Conservation (phyloP, 1,140 invertebrate species). For the Notospermus geniculatus region DNA sequence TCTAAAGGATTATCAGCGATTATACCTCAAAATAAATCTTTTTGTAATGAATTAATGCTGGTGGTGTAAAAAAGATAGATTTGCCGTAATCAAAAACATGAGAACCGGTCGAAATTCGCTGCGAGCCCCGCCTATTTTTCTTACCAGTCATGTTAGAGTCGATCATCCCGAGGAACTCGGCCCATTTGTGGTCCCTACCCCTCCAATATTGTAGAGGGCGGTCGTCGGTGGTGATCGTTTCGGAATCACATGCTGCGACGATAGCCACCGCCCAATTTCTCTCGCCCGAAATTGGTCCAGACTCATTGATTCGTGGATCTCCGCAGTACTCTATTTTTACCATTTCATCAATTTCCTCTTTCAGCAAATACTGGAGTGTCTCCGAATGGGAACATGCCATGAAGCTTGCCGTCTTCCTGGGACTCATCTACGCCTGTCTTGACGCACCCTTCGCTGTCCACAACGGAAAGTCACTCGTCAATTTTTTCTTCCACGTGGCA, state of each 20-base stretch:
- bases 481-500: constrained; percentile 33
- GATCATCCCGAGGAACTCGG: no score
- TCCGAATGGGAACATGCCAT: constrained; percentile 35
- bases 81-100: no score
- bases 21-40: no score
- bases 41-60: no score
- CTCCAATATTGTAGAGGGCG: no score
- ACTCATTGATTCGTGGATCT: neutral
- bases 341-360: constrained; percentile 16
- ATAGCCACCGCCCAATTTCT: no score
- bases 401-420: constrained; percentile 30
- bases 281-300: neutral
- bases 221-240: no score
- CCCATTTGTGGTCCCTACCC: constrained; percentile 1
- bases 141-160: no score
- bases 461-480: constrained; percentile 28
- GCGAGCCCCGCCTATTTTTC: no score
- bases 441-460: constrained; percentile 38
- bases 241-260: neutral
- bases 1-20: no score
- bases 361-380: constrained; percentile 33
- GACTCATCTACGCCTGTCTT: constrained; percentile 30
- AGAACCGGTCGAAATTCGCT: no score
- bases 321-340: neutral
- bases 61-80: no score